Evolutionary conservation across 2,113 vertebrate species (phyloP).

Genomic region (Ursus arctos): DNA sequence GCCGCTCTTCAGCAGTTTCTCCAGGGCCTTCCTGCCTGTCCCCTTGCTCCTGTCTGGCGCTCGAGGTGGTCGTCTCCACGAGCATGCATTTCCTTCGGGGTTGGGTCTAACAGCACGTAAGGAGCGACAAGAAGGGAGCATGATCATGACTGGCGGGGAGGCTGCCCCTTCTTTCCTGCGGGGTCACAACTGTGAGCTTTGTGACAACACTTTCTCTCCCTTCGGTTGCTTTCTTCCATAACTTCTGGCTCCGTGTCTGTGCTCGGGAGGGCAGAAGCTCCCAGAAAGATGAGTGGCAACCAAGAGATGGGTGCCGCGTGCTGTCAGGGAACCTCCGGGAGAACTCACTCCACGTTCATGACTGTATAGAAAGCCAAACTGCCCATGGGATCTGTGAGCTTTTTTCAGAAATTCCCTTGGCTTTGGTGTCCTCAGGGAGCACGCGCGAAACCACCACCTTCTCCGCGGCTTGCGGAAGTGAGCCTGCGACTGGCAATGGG

Average conservation of each 20-base stretch:
- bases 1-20: neutral
- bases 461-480: fast-evolving
- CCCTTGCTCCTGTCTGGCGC: neutral
- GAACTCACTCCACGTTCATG: neutral
- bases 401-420: neutral
- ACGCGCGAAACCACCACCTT: neutral
- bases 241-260: neutral
- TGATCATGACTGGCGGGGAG: fast-evolving
- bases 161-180: neutral
- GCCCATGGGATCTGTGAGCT: neutral
- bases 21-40: neutral
- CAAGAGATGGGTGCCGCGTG: neutral
- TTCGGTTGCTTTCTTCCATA: neutral
- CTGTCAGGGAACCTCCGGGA: neutral
- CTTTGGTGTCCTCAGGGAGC: neutral
- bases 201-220: neutral
- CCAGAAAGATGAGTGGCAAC: neutral
- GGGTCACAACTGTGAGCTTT: neutral
- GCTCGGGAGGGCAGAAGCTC: neutral
- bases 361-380: neutral
- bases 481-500: neutral
- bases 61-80: neutral
- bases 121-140: neutral
- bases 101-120: fast-evolving
- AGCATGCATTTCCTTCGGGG: neutral